phyloP scores from a whole-genome alignment of 1,140 invertebrate species.

The Fopius arisanus region DNA sequence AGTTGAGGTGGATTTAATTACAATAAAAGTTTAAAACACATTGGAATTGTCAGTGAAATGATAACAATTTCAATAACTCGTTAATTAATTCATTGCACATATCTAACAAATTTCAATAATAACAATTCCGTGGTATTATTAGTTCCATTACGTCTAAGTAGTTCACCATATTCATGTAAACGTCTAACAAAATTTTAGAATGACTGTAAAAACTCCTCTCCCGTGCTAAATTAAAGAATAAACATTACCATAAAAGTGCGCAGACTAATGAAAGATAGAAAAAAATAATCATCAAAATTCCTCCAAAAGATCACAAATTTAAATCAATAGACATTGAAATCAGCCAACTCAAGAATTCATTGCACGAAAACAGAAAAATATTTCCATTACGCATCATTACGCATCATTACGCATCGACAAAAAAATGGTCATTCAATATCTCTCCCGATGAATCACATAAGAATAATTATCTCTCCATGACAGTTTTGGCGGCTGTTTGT shows the following conservation, averaged over 20 bases:
- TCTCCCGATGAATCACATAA: neutral
- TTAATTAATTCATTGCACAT: neutral
- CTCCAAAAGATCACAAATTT: no score
- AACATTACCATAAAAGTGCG: no score
- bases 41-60: neutral
- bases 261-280: no score
- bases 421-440: neutral
- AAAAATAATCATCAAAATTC: no score
- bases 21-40: neutral
- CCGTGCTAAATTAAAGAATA: neutral
- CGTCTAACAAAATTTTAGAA: neutral
- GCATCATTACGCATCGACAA: neutral
- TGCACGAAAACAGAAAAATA: neutral
- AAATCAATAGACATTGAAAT: no score
- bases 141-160: neutral
- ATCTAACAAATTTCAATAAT: constrained; percentile 8
- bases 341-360: neutral
- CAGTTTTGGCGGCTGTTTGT: constrained; percentile 47
- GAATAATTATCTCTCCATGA: constrained; percentile 38
- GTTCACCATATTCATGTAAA: neutral
- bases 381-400: neutral
- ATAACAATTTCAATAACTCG: neutral
- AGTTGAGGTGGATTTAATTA: neutral
- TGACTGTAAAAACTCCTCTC: neutral
- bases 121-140: neutral